A percentile compares a stretch with the other conserved stretches of the same genome.
Evolutionary conservation across 2,888 invertebrate genomes (phyloP).

Genomic region (Pheosia tremula): DNA sequence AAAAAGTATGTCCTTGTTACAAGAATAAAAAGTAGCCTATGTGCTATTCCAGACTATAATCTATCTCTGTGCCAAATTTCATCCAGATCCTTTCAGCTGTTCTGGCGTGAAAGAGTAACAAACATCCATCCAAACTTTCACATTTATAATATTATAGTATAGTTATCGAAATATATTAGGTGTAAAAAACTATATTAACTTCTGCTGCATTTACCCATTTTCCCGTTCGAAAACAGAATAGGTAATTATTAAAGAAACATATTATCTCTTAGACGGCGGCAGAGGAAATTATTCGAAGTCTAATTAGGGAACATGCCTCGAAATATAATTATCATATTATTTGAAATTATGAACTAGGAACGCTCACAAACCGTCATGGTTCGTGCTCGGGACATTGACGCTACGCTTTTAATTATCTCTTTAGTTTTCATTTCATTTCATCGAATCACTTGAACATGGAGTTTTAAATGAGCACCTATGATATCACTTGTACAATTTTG

Average conservation of each 20-base stretch:
- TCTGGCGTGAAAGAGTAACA: too few relatives aligned
- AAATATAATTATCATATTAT: slow-evolving; percentile 74
- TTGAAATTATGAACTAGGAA: slow-evolving; percentile 68
- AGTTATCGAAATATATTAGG: too few relatives aligned
- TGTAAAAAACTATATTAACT: not conserved
- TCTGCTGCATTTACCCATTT: not conserved
- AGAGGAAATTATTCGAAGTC: slow-evolving; percentile 54
- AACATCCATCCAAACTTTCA: too few relatives aligned
- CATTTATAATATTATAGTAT: too few relatives aligned
- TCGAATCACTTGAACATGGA: slow-evolving; percentile 22
- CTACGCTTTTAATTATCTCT: slow-evolving; percentile 48
- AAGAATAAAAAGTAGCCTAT: too few relatives aligned
- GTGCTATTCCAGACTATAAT: too few relatives aligned
- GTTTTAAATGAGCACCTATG: slow-evolving; percentile 7
- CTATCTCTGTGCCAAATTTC: too few relatives aligned
- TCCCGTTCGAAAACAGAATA: not conserved
- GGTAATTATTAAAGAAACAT: slow-evolving; percentile 2
- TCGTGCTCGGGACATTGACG: slow-evolving; percentile 63
- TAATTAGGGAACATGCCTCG: slow-evolving; percentile 69
- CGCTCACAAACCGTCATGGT: slow-evolving; percentile 71
- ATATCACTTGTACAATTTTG: not conserved
- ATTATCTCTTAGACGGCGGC: slow-evolving; percentile 13
- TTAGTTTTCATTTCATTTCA: slow-evolving; percentile 51
- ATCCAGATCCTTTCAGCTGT: too few relatives aligned
- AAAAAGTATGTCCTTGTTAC: too few relatives aligned